Base-by-base conservation (phyloP, 2,888 invertebrate genomes). In the Galeopsomyia nigrocyanea region DNA sequence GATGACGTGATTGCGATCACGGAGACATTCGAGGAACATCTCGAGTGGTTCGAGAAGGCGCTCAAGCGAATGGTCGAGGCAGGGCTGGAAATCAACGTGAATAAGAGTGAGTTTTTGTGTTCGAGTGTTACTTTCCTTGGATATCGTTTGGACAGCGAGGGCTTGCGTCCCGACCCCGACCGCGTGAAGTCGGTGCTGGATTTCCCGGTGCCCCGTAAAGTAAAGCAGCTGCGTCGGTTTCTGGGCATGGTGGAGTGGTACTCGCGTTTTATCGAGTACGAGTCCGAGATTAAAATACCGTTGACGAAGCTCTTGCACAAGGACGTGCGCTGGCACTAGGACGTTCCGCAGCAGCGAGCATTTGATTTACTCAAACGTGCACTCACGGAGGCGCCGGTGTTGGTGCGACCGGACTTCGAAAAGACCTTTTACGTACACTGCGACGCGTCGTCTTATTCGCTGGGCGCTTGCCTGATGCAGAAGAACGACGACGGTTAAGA, bases 251-350 rank as follows among this genome's bases (percentile, higher is more conserved):
- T 39, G 1, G 19, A 17, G 13, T 60, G 46, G 39, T 46, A 39
- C 16, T 9, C 39, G 9, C 39, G 60, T 6, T 60, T 39, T 3
- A 60, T 46, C 16, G n/a, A n/a, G 26, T 7, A 17, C 7, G 46
- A 60, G 2, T 13, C 39, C 1, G 66, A 49, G 17, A 39, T 70
- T 53, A 70, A 66, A 57, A 56, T 69, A 57, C 46, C 60, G 3
- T n/a, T 46, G 6, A 2, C n/a, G 9, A 60, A 60, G 47, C 5
- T 26, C 26, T 5, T 26, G 26, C 26, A 26, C 5, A 26, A 26
- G 26, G 2, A 26, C 5, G 26, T 26, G 26, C 2, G 2, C 5
- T 26, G 26, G 26, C 2, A 26, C 2, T 26, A 5, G 26, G 26
- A 5, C 26, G 3, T 5, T 26, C 3, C 26, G 26, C 26, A 26